Conservation (phyloP, 2,797 vertebrate species). For the Pygocentrus nattereri region DNA sequence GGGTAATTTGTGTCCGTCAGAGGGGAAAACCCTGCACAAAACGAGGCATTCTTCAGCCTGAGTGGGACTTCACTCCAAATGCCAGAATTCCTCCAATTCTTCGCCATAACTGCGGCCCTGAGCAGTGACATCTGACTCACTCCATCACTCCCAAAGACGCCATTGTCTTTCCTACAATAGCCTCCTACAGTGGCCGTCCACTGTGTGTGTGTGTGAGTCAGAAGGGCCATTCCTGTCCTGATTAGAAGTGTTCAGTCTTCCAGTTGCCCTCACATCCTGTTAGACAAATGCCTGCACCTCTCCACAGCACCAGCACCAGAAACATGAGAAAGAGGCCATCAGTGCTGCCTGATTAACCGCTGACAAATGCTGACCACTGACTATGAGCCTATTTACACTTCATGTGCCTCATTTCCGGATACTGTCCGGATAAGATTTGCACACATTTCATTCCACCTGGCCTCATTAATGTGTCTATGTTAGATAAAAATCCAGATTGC, state of each 20-base stretch:
- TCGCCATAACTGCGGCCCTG: constrained; percentile 40
- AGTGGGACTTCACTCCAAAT: constrained; percentile 41
- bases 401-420: not conserved
- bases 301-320: not conserved
- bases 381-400: not conserved
- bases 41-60: constrained; percentile 19
- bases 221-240: constrained; percentile 5
- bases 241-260: constrained; percentile 12
- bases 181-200: constrained; percentile 65
- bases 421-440: not conserved
- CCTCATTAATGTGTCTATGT: not conserved
- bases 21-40: constrained; percentile 41
- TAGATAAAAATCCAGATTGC: not conserved
- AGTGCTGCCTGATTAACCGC: not conserved
- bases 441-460: not conserved
- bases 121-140: constrained; percentile 62
- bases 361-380: not conserved
- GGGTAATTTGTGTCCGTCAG: constrained; percentile 1
- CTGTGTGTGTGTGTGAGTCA: constrained; percentile 6
- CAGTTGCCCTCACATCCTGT: constrained; percentile 27
- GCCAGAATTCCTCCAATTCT: constrained; percentile 50
- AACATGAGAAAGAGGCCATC: not conserved
- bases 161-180: constrained; percentile 74
- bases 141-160: constrained; percentile 68
- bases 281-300: constrained; percentile 10